Evolutionary conservation across 1,140 invertebrate genomes (phyloP).

Genomic region (Drosophila leontia): DNA sequence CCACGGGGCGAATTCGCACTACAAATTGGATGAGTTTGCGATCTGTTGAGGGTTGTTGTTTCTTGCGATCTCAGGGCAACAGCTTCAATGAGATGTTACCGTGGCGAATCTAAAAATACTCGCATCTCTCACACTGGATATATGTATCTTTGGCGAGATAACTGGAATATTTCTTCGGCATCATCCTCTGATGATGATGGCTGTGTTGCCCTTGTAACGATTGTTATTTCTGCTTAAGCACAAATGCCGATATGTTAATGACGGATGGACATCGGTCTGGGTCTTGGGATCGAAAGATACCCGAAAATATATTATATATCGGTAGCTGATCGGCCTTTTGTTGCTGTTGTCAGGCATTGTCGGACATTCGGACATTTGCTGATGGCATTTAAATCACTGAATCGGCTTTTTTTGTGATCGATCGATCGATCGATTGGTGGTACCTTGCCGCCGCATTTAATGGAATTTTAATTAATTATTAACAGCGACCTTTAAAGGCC

Average conservation of each 20-base stretch:
- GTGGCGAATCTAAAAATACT: constrained; percentile 63
- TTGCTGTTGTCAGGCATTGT: constrained; percentile 33
- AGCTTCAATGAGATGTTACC: constrained; percentile 61
- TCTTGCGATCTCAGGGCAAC: constrained; percentile 56
- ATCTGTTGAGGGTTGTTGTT: constrained; percentile 39
- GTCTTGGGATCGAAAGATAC: constrained; percentile 23
- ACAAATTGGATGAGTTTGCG: constrained; percentile 46
- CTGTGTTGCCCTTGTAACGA: constrained; percentile 73
- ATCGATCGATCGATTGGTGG: constrained; percentile 48
- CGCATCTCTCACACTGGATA: constrained; percentile 20
- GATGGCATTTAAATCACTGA: constrained; percentile 73
- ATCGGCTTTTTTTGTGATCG: constrained; percentile 46
- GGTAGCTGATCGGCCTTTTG: constrained; percentile 64
- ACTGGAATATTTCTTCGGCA: constrained; percentile 44
- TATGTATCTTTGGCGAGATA: constrained; percentile 41
- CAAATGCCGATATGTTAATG: constrained; percentile 71
- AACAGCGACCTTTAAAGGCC: constrained; percentile 56
- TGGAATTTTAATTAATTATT: constrained; percentile 80
- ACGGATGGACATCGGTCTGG: constrained; percentile 45
- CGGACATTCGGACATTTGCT: constrained; percentile 43
- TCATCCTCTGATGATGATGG: constrained; percentile 23
- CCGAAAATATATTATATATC: constrained; percentile 26
- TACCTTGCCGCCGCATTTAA: constrained; percentile 52
- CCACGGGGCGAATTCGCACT: constrained; percentile 53
- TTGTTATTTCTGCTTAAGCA: constrained; percentile 49